These are phyloP conservation scores for Morinoia aosen DNA, from an alignment of 2,888 invertebrate species.

Conservation along the genomic window DNA sequence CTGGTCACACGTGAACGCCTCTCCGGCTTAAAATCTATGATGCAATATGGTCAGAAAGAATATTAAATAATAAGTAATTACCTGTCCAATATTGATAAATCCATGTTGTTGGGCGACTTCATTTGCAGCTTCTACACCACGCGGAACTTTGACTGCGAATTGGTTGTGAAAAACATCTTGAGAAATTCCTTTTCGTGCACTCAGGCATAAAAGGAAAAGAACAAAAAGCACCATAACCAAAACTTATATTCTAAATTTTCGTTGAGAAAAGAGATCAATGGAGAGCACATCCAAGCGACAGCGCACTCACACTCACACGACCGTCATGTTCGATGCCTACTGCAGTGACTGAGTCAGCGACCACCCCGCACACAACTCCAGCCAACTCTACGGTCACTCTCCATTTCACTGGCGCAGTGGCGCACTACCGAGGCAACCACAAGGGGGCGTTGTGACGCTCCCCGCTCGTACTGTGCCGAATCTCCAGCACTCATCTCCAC, in stretches of 20 bases:
- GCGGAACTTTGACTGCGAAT: slow-evolving; percentile 33
- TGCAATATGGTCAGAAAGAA: background rate
- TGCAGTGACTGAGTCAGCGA: background rate
- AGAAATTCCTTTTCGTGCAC: slow-evolving; percentile 25
- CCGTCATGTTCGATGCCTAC: slow-evolving; percentile 41
- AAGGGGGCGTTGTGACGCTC: slow-evolving; percentile 2
- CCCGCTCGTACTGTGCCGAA: background rate
- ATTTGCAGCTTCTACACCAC: slow-evolving; percentile 24
- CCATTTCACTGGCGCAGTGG: slow-evolving; percentile 48
- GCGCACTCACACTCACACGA: slow-evolving; percentile 47
- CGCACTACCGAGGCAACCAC: slow-evolving; percentile 25
- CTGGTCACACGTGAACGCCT: background rate
- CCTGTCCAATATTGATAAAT: slow-evolving; percentile 48
- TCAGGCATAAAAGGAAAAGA: slow-evolving; percentile 33
- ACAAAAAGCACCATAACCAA: slow-evolving; percentile 45
- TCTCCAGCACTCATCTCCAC: background rate
- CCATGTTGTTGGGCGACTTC: slow-evolving; percentile 39
- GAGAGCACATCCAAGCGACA: slow-evolving; percentile 27
- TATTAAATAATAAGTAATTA: background rate
- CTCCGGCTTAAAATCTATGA: background rate
- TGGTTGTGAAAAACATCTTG: slow-evolving; percentile 43
- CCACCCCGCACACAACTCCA: background rate
- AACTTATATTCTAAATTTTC: slow-evolving; percentile 43
- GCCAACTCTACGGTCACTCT: slow-evolving; percentile 45
- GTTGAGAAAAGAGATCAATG: slow-evolving; percentile 38